Conservation (phyloP, 2,888 invertebrate genomes). For the Drosophila histrio region DNA sequence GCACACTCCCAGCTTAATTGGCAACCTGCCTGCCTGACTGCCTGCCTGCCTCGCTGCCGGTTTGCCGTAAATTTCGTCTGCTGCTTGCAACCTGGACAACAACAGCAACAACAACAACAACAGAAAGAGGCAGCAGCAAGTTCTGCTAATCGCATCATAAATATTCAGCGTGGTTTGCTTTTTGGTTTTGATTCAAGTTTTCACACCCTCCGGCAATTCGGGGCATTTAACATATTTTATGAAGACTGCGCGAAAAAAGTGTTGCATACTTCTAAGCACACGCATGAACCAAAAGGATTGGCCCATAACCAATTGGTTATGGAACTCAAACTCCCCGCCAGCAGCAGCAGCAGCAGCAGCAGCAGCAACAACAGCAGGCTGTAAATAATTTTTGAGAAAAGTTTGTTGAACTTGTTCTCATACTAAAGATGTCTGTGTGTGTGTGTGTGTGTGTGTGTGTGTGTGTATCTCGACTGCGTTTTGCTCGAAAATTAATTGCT, state of each 20-base stretch:
- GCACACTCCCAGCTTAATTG: slow-evolving; percentile 73
- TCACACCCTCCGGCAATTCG: slow-evolving; percentile 73
- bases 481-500: slow-evolving; percentile 78
- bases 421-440: slow-evolving; percentile 3
- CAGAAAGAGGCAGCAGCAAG: slow-evolving; percentile 23
- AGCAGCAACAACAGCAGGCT: slow-evolving; percentile 34
- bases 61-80: slow-evolving; percentile 59
- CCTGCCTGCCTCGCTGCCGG: slow-evolving; percentile 6
- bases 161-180: slow-evolving; percentile 73
- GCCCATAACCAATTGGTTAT: slow-evolving; percentile 36
- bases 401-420: slow-evolving; percentile 71
- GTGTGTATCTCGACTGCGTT: slow-evolving; percentile 24
- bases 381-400: slow-evolving; percentile 68
- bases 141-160: slow-evolving; percentile 77
- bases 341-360: slow-evolving; percentile 16
- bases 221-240: slow-evolving; percentile 79
- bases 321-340: neutral
- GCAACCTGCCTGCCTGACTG: slow-evolving; percentile 51
- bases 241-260: slow-evolving; percentile 50
- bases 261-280: slow-evolving; percentile 67
- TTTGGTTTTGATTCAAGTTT: slow-evolving; percentile 72
- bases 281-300: slow-evolving; percentile 61
- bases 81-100: slow-evolving; percentile 69
- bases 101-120: slow-evolving; percentile 21
- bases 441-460: slow-evolving; percentile 5